Base-by-base conservation (phyloP, 92 coral and sea anemone species). In the Epizoanthus stellaris region DNA sequence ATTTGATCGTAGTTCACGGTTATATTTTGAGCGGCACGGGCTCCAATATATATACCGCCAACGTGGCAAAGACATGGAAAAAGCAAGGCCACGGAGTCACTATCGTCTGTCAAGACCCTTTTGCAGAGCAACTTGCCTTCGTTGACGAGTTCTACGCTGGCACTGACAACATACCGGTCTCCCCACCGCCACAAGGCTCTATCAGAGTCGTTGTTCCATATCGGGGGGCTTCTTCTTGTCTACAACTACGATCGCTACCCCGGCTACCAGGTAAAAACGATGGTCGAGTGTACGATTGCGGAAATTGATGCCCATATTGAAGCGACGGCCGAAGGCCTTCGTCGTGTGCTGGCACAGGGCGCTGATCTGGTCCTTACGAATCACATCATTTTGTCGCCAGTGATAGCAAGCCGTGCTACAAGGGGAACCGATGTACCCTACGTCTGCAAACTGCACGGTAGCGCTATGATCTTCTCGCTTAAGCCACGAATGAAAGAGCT, bases 221-320 rank as follows among this genome's bases (percentile, higher is more conserved):
- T 94, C 19, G 67, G 76, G 63, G 95, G 98, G 39, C 95, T 94
- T 67, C 90, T 94, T 0, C 85, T 94, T 12, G 98, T 94, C 71
- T 94, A 94, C 82, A 90, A 84, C 93, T 90, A 90, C 91, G 98
- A 95, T 72, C 72, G 76, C 12, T 95, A 95, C 74, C 94, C 92
- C 9, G 91, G 92, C 8, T 95, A 90, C 70, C 79, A 83, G 21
- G 98, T 95, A 42, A 95, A 95, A 72, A 95, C 98, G 5, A 69
- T 92, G 94, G 91, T 88, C 15, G 90, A 95, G 15, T 92, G 98
- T 45, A 80, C 95, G 14, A 47, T 95, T 17, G 96, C 87, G 71
- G 98, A 95, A 88, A 95, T 95, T n/a, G 95, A 95, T 52, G 92
- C 98, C 42, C 88, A 95, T 61, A 95, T 95, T 67, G 80, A 91